A percentile compares a stretch with the other conserved stretches of the same genome.
Conservation (phyloP, 2,113 vertebrate genomes). For the Numida meleagris region DNA sequence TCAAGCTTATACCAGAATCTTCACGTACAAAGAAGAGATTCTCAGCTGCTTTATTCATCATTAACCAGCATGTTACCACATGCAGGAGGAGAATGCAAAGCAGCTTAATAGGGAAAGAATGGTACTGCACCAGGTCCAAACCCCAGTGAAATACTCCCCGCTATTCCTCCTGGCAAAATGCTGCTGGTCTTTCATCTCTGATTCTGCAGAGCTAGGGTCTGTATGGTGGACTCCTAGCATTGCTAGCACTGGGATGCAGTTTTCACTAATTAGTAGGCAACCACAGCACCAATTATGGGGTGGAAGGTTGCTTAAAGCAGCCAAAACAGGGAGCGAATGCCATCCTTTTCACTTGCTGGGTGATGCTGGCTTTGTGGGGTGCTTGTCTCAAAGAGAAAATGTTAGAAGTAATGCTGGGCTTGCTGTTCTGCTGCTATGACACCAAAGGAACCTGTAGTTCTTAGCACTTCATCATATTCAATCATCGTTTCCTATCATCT, state of each 20-base stretch:
- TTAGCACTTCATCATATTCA: neutral
- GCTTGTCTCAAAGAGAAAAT: neutral
- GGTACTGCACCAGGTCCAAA: neutral
- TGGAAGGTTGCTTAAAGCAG: neutral
- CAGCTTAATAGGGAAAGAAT: neutral
- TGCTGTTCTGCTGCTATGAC: neutral
- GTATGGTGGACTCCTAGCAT: neutral
- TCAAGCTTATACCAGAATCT: neutral
- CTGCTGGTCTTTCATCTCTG: rapidly evolving
- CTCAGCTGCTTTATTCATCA: neutral
- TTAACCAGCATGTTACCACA: neutral
- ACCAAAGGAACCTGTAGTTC: neutral
- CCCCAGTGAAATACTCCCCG: neutral
- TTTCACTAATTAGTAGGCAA: neutral
- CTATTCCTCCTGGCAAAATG: neutral
- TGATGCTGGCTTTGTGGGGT: neutral
- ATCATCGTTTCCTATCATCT: neutral
- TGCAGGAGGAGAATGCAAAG: neutral
- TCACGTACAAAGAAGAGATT: neutral
- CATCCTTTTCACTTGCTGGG: no score
- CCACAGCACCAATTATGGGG: rapidly evolving
- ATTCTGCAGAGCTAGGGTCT: rapidly evolving
- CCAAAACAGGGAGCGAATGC: rapidly evolving
- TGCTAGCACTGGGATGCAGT: neutral
- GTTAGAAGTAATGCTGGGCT: neutral